Conservation (phyloP, 2,797 vertebrate genomes). For the Atherinosoma microstoma region DNA sequence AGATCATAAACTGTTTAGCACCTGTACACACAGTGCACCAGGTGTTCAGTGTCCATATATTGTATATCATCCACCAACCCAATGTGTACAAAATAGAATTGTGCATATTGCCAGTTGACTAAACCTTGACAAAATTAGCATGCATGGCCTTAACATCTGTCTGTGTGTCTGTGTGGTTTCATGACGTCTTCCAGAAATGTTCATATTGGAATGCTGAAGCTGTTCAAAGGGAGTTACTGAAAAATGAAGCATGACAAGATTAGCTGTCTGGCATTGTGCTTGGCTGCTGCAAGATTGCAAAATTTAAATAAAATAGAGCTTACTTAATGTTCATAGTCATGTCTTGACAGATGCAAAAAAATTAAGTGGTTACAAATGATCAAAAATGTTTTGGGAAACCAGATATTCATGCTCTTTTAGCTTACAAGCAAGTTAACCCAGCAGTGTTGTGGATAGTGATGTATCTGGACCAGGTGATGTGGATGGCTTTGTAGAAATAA, state of each 20-base stretch:
- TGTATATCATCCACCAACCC: not conserved
- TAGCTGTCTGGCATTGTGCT: not conserved
- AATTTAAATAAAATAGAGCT: not conserved
- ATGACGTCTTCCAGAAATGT: not conserved
- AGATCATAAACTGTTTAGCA: constrained; percentile 12
- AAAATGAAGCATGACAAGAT: not conserved
- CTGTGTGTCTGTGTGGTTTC: not conserved
- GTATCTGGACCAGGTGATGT: no score
- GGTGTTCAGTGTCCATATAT: constrained; percentile 18
- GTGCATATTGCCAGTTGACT: not conserved
- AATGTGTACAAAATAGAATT: not conserved
- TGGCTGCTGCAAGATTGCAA: not conserved
- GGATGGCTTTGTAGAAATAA: no score
- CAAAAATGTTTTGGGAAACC: not conserved
- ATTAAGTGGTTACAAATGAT: not conserved
- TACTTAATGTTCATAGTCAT: not conserved
- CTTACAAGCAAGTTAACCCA: not conserved
- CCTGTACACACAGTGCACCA: not conserved
- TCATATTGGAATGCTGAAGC: not conserved
- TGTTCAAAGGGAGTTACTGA: not conserved
- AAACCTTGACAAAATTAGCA: not conserved
- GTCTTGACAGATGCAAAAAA: not conserved
- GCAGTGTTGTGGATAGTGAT: not conserved
- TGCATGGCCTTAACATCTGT: not conserved
- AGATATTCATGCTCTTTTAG: not conserved